Evolutionary conservation across 2,888 invertebrate genomes (phyloP).

Genomic region (Seladonia tumulorum): DNA sequence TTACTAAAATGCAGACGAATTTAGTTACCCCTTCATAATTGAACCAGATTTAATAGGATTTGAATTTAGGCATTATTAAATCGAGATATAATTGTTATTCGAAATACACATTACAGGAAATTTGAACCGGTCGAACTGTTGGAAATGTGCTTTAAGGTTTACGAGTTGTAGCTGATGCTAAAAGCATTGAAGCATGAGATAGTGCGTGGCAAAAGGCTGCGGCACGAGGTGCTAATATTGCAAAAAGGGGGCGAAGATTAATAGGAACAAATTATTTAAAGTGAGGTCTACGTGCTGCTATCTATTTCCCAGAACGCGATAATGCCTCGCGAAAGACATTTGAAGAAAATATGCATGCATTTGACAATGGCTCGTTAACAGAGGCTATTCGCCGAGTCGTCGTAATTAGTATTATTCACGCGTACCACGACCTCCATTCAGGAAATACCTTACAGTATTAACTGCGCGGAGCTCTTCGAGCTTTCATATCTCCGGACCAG

Average conservation of each 20-base stretch:
- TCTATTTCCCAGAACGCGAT: neutral
- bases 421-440: neutral
- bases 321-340: neutral
- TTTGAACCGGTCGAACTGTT: neutral
- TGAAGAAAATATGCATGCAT: neutral
- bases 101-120: too few species aligned
- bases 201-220: neutral
- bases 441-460: neutral
- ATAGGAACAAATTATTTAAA: neutral
- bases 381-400: neutral
- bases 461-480: neutral
- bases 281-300: neutral
- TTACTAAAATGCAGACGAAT: neutral
- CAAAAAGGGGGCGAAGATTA: neutral
- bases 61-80: neutral
- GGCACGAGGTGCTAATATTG: neutral
- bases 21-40: too few species aligned
- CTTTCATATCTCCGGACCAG: neutral
- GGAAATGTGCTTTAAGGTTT: neutral
- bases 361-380: constrained; percentile 3
- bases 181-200: neutral
- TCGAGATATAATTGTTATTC: neutral
- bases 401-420: neutral
- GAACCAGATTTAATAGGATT: neutral
- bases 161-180: neutral